Evolutionary conservation across 2,888 invertebrate genomes (phyloP), one percentile per base, ranked within the genome.

Genomic region (Oscheius myriophilus): DNA sequence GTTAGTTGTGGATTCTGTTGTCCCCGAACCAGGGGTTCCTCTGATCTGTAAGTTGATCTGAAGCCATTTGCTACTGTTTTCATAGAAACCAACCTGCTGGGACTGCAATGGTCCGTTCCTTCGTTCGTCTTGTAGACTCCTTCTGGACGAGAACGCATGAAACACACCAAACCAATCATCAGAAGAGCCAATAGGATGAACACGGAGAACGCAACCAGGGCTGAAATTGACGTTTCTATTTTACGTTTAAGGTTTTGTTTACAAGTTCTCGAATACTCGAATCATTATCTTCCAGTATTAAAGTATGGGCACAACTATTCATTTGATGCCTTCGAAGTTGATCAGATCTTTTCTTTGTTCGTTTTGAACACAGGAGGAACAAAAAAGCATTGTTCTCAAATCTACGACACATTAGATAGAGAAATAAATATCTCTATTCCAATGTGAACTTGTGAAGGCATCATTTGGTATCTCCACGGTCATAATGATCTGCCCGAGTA

Each of bases 91-190:
- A 33, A 67, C 67, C 67, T 67, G 54, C 63, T 68, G 26, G 68
- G 62, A 62, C 63, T 68, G 45, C 63, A 63, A 18, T 68, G 26
- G 21, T 52, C 52, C 2, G 59, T 42, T 14, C 68, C 62, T 52
- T 78, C 78, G 51, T 78, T 74, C 16, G 85, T 85, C 62, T 85
- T 84, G 71, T 85, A 85, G 45, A 85, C 85, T n/a, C 85, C 85
- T 68, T 85, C 85, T 11, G 85, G 85, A 21, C 82, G 70, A 11
- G 78, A 73, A 21, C 84, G 69, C 69, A 85, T 75, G 54, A 84
- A 85, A 53, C 82, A 81, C 12, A 85, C 74, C 33, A 84, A 71
- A 14, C 76, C 52, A 46, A 76, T 71, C 57, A 84, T 63, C 9
- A 71, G 68, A 16, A 83, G 25, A 39, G 79, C 70, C 54, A 85